Conservation (phyloP, 35 echinoderm and acorn worm species). For the Chiridota heheva region DNA sequence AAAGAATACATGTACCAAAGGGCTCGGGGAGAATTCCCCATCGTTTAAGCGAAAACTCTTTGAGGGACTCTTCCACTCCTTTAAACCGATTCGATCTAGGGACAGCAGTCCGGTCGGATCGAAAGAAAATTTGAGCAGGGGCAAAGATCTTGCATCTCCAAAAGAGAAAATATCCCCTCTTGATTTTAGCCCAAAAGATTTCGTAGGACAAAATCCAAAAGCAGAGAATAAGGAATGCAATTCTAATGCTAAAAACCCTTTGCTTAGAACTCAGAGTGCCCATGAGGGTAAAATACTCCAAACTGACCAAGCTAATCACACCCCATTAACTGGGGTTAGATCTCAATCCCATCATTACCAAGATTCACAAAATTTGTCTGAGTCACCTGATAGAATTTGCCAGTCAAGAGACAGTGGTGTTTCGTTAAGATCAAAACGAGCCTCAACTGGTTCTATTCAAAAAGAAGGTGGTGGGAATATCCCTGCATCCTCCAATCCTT, state of each 20-base stretch:
- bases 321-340: neutral
- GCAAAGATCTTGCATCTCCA: slow-evolving; percentile 51
- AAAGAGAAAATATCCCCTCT: slow-evolving; percentile 86
- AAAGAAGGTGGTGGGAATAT: no score
- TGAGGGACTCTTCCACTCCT: slow-evolving; percentile 95
- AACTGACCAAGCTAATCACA: neutral
- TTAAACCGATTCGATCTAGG: slow-evolving; percentile 88
- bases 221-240: slow-evolving; percentile 42
- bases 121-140: slow-evolving; percentile 81
- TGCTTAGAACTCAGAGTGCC: slow-evolving; percentile 90
- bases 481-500: slow-evolving; percentile 11
- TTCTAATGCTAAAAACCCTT: slow-evolving; percentile 62
- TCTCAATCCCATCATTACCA: neutral
- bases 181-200: slow-evolving; percentile 70
- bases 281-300: slow-evolving; percentile 44
- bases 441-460: slow-evolving; percentile 87
- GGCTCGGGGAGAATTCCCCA: slow-evolving; percentile 75
- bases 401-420: slow-evolving; percentile 69
- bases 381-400: no score
- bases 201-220: slow-evolving; percentile 33
- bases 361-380: slow-evolving; percentile 10
- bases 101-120: slow-evolving; percentile 87
- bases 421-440: slow-evolving; percentile 68
- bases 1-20: slow-evolving; percentile 71
- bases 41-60: slow-evolving; percentile 96